Conservation (phyloP, 1,140 invertebrate species). For the Calephelis virginiensis region DNA sequence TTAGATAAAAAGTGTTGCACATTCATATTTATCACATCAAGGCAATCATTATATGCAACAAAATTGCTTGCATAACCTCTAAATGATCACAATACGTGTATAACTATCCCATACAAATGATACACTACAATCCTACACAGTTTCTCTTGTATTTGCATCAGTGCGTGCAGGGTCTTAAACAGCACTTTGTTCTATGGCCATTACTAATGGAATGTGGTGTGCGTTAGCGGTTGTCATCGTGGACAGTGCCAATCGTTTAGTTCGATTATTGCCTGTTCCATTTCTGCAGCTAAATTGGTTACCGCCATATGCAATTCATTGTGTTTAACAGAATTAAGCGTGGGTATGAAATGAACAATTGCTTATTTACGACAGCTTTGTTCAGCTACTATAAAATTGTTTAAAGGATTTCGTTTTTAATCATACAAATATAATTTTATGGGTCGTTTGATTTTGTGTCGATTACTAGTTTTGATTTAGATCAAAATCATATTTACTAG, state of each 20-base stretch:
- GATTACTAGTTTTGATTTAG: no score
- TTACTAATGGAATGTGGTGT: constrained; percentile 32
- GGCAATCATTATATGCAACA: neutral
- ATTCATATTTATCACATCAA: no score
- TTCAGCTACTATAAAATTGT: no score
- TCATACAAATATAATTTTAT: no score
- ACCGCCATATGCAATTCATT: constrained; percentile 10
- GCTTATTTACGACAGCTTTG: no score
- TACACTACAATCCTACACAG: constrained; percentile 1
- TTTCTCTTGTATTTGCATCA: constrained; percentile 18
- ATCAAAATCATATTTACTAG: no score
- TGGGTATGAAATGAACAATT: no score
- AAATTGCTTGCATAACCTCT: neutral
- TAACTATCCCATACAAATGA: neutral
- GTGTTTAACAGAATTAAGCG: neutral
- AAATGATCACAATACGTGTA: neutral
- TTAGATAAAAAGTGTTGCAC: no score
- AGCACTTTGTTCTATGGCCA: constrained; percentile 27
- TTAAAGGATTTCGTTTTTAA: no score
- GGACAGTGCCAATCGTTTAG: constrained; percentile 23
- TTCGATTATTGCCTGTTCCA: constrained; percentile 25
- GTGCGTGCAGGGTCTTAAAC: constrained; percentile 17
- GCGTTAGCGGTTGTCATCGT: constrained; percentile 22
- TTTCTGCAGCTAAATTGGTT: constrained; percentile 14
- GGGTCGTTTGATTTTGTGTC: no score